Percentiles rank a stretch among this genome's conserved stretches.
These are phyloP conservation scores for Hyles euphorbiae DNA, from an alignment of 1,140 invertebrate species.

Conservation along the genomic window DNA sequence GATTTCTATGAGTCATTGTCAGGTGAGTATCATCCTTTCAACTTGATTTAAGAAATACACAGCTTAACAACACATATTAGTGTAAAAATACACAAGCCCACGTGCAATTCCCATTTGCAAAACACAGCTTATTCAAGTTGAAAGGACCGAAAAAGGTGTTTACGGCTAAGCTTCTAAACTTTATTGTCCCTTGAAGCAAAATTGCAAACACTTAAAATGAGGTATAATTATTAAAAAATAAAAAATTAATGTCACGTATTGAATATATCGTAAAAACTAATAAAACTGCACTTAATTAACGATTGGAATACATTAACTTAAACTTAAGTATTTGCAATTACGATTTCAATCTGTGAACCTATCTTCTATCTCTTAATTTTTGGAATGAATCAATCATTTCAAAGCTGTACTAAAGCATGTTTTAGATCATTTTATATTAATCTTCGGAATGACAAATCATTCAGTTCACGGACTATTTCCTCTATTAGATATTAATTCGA, in stretches of 20 bases:
- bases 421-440: background rate
- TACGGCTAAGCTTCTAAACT: slow-evolving; percentile 18
- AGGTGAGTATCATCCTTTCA: slow-evolving; percentile 54
- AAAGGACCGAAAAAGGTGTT: slow-evolving; percentile 36
- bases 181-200: background rate
- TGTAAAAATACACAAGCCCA: slow-evolving; percentile 17
- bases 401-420: slow-evolving; percentile 1
- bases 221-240: too few species aligned
- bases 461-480: too few species aligned
- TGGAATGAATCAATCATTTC: background rate
- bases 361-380: background rate
- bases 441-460: background rate
- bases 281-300: too few species aligned
- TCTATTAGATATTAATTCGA: too few species aligned
- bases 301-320: background rate
- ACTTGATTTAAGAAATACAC: slow-evolving; percentile 37
- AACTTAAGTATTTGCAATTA: slow-evolving; percentile 2
- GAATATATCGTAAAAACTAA: too few species aligned
- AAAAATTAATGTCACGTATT: too few species aligned
- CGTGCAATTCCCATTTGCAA: slow-evolving; percentile 9
- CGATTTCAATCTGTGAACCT: background rate
- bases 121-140: slow-evolving; percentile 35
- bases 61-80: background rate
- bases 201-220: background rate
- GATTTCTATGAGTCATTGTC: slow-evolving; percentile 45